Evolutionary conservation across 2,888 invertebrate species (phyloP).

Genomic region (Drosophila borealis): DNA sequence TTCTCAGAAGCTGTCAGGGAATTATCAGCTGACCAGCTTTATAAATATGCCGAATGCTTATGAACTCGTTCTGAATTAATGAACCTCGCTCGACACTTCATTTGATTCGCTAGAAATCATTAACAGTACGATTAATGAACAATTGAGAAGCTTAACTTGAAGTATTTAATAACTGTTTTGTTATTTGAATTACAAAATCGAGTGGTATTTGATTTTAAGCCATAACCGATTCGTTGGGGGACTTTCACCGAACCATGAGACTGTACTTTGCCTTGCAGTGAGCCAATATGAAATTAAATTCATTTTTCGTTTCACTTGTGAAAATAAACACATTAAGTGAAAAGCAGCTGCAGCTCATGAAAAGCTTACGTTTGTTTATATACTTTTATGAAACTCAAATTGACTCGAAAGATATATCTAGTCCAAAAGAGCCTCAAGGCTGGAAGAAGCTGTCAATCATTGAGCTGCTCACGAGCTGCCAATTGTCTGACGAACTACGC

Average conservation of each 20-base stretch:
- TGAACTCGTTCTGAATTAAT: conserved; percentile 8
- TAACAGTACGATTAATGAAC: not conserved
- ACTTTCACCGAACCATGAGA: conserved; percentile 15
- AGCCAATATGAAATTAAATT: conserved; percentile 34
- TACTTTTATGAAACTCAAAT: conserved; percentile 27
- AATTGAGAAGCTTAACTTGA: not conserved
- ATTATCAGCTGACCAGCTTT: conserved; percentile 25
- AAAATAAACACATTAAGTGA: conserved; percentile 64
- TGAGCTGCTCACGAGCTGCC: conserved; percentile 28
- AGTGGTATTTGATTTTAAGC: not conserved
- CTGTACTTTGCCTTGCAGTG: conserved; percentile 35
- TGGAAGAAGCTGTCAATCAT: conserved; percentile 47
- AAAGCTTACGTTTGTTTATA: conserved; percentile 25
- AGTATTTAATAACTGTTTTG: not conserved
- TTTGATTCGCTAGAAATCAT: conserved; percentile 1
- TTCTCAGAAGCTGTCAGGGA: conserved; percentile 4
- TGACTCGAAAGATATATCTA: conserved; percentile 25
- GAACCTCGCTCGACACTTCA: not conserved
- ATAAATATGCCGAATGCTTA: not conserved
- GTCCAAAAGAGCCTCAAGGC: conserved; percentile 25
- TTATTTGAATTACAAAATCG: conserved; percentile 1
- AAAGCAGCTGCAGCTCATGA: conserved; percentile 21
- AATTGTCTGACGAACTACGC: conserved; percentile 22
- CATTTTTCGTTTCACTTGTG: conserved; percentile 48
- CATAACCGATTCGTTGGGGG: not conserved